Base-by-base conservation (phyloP, 2,888 invertebrate species). In the Steinernema hermaphroditum region DNA sequence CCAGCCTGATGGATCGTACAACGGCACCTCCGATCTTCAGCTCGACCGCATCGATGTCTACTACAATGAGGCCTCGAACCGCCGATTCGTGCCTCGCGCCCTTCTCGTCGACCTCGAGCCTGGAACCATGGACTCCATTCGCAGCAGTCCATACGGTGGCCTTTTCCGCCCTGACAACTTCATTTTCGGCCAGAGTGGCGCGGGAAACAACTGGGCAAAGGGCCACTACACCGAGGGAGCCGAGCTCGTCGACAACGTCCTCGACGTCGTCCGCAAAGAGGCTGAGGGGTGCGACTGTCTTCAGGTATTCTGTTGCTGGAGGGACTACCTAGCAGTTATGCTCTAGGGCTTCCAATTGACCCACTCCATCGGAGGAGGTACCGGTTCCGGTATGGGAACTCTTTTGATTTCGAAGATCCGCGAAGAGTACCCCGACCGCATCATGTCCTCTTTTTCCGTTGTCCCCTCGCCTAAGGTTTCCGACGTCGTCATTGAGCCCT, bases 391-490 rank as follows among this genome's bases (percentile, higher is more conserved):
- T 0, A 91, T 93, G 92, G 93, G 93, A 4, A 93, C 93, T 0
- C 88, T 93, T 8, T 91, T 95, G 80, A 95, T 95, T 87, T 94
- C 93, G 81, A 95, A 95, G 90, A 95, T 95, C 89, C 91, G 94
- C 84, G 94, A 95, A 89, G 95, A 95, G 90, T 95, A 94, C 87
- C 95, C 95, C 81, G 95, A 95, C 90, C 92, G 95, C 90, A 95
- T 95, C 84, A 95, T 95, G 94, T 94, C 93, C 91, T 94, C 94
- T 87, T 95, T 94, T 90, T 94, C 94, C 76, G 94, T 95, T 77
- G 91, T 94, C 91, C 88, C 94, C 24, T 93, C 92, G 4, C 93
- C 93, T 6, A 93, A 93, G 90, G 77, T 75, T 1, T 75, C 75
- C 0, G 75, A 77, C 37, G 71, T 62, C 1, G 81, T 81, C 8